Evolutionary conservation across 2,113 vertebrate genomes (phyloP), one percentile per base, ranked within the genome.

Genomic region (Neolamprologus kungweensis): DNA sequence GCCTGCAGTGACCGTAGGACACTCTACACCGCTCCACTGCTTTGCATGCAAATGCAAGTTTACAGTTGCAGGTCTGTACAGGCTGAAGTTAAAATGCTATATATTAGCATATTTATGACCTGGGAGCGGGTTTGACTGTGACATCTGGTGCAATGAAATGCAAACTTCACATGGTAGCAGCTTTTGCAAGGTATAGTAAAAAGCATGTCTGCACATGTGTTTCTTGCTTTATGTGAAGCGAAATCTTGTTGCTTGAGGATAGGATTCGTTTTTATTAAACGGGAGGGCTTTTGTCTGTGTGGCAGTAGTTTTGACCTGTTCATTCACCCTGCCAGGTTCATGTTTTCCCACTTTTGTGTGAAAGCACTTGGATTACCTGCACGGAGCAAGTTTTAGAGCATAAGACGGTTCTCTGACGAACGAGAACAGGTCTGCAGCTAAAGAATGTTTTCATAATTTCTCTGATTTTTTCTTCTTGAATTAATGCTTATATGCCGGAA

Each of bases 1-100:
- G 31, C 35, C 1, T 35, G 35, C 11, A n/a, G 23, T 60, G 28
- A 19, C 71, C 1, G 9, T 75, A 75, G 45, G 3, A 8, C 6
- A 50, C 21, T 5, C 14, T 45, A 75, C 42, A 50, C 6, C 5
- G 9, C 17, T 7, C 73, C 10, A 31, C 26, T 51, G 73, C 45
- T 78, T 78, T 31, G 9, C 71, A 50, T 50, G 16, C 71, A 50
- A 8, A 50, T 78, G 16, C 16, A 51, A n/a, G 73, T 31, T 78
- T 78, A 31, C 73, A 78, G 26, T 51, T 50, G 26, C 85, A 89
- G 79, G 88, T 87, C 6, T 42, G 28, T 14, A 68, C 86, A 87
- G n/a, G 84, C 21, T 58, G 7, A 14, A 40, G 54, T 14, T 8
- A 63, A 65, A 81, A 17, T 81, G 50, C 40, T 19, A 10, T 33